Percentiles rank a stretch among this genome's conserved stretches.
Evolutionary conservation across 1,140 invertebrate species (phyloP).

Genomic region (Eumeta japonica): DNA sequence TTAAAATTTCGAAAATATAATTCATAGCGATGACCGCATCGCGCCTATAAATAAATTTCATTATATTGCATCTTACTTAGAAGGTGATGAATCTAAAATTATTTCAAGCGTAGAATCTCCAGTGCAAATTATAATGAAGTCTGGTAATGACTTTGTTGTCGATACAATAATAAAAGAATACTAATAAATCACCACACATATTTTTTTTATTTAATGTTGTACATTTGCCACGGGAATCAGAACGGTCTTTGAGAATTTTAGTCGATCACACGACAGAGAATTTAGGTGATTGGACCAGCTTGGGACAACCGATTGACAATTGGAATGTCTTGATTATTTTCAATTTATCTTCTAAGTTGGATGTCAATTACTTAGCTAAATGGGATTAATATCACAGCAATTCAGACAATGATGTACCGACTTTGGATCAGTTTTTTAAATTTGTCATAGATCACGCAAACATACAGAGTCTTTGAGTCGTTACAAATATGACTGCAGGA

Average conservation of each 20-base stretch:
- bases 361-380: conserved; percentile 9
- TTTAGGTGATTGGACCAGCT: conserved; percentile 11
- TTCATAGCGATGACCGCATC: conserved; percentile 12
- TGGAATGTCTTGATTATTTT: conserved; percentile 18
- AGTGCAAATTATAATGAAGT: conserved; percentile 13
- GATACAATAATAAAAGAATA: conserved; percentile 17
- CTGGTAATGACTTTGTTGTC: conserved; percentile 11
- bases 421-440: no score
- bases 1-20: no score
- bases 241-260: conserved; percentile 12
- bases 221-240: conserved; percentile 12
- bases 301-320: conserved; percentile 11
- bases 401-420: no score
- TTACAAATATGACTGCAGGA: conserved; percentile 6
- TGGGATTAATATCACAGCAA: conserved; percentile 19
- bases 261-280: conserved; percentile 19
- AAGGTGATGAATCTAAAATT: conserved; percentile 16
- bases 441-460: no score
- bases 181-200: conserved; percentile 16
- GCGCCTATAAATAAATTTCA: conserved; percentile 17
- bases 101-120: conserved; percentile 19
- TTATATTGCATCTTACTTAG: conserved; percentile 15
- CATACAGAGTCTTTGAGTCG: no score
- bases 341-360: conserved; percentile 15
- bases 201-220: conserved; percentile 15